These are phyloP conservation scores for Ridgeia piscesae DNA, from an alignment of 1,140 invertebrate species.

Conservation along the genomic window DNA sequence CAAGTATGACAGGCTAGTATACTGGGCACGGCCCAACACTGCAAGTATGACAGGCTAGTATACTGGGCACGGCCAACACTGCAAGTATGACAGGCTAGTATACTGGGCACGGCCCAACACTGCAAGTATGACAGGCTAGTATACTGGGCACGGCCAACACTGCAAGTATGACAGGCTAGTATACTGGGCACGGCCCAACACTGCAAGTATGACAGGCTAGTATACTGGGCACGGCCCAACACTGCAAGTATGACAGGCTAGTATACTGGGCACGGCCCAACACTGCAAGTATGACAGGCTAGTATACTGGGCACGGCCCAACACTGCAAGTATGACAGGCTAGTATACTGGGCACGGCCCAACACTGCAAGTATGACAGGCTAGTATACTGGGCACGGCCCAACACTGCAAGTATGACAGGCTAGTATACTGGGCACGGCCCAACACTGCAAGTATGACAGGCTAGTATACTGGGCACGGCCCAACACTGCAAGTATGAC, in stretches of 20 bases:
- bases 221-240: neutral
- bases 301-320: neutral
- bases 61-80: neutral
- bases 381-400: neutral
- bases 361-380: neutral
- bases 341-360: neutral
- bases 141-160: neutral
- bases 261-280: neutral
- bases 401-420: neutral
- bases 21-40: conserved; percentile 62
- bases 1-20: conserved; percentile 88
- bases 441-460: neutral
- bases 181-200: neutral
- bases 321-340: neutral
- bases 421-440: neutral
- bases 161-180: neutral
- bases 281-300: neutral
- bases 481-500: neutral
- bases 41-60: conserved; percentile 23
- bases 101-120: neutral
- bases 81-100: neutral
- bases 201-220: neutral
- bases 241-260: neutral
- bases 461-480: neutral
- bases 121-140: neutral